phyloP scores from a whole-genome alignment of 2,113 vertebrate genomes.

The Parus major region DNA sequence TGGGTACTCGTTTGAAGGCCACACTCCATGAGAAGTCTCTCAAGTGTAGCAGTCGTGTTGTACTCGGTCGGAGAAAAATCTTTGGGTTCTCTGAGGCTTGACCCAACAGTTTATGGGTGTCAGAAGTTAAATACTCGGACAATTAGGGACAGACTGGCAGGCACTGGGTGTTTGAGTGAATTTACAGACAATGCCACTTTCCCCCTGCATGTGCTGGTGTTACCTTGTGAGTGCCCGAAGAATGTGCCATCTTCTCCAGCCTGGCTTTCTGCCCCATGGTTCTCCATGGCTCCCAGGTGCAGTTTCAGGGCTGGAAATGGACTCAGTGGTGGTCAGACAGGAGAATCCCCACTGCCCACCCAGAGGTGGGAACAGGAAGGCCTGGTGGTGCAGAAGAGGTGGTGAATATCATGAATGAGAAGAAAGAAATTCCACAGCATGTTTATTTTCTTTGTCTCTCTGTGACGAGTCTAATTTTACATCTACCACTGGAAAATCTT shows the following conservation, averaged over 20 bases:
- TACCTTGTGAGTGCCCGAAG: not conserved
- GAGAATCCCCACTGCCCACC: not conserved
- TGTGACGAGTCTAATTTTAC: not conserved
- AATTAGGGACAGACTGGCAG: not conserved
- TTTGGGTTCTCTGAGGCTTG: not conserved
- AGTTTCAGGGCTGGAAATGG: not conserved
- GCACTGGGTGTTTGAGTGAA: rapidly evolving
- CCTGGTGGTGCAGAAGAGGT: not conserved
- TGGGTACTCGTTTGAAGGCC: not conserved
- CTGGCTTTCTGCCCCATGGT: not conserved
- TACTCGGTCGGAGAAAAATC: not conserved
- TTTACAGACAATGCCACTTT: not conserved
- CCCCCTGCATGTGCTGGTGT: rapidly evolving
- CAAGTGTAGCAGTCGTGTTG: not conserved
- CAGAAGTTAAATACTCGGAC: not conserved
- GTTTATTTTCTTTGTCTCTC: not conserved
- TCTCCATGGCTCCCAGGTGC: not conserved
- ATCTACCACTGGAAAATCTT: not conserved
- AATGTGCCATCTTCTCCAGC: not conserved
- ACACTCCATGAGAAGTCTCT: not conserved
- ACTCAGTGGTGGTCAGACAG: rapidly evolving
- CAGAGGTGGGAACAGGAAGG: not conserved
- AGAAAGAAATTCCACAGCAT: not conserved
- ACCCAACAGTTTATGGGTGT: not conserved
- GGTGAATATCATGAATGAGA: not conserved